Conservation (phyloP, 1,140 invertebrate genomes). For the Drosophila subpulchrella region DNA sequence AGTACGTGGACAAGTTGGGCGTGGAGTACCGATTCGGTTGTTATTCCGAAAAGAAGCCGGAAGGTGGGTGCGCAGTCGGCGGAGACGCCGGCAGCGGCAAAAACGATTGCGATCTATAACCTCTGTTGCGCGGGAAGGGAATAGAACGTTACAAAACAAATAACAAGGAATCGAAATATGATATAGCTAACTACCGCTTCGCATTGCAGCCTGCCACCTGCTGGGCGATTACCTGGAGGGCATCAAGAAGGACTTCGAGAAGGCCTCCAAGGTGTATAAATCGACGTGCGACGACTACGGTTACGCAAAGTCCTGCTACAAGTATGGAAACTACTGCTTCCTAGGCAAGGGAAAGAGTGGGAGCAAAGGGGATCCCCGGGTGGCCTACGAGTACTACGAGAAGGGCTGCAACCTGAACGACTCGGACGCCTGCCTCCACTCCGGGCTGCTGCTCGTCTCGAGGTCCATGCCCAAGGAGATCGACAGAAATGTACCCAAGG, state of each 20-base stretch:
- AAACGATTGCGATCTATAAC: constrained; percentile 49
- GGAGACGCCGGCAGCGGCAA: constrained; percentile 6
- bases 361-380: constrained; percentile 85
- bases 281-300: constrained; percentile 94
- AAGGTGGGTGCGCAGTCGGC: constrained; percentile 86
- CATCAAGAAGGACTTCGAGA: constrained; percentile 91
- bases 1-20: constrained; percentile 94
- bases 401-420: constrained; percentile 91
- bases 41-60: constrained; percentile 91
- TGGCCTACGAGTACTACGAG: constrained; percentile 90
- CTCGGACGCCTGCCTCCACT: constrained; percentile 89
- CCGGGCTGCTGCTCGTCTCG: constrained; percentile 89
- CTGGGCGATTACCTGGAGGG: constrained; percentile 94
- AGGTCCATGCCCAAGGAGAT: constrained; percentile 85
- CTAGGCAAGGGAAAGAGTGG: constrained; percentile 87
- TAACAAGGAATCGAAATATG: neutral
- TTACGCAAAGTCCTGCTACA: constrained; percentile 93
- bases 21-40: constrained; percentile 97
- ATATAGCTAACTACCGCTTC: neutral
- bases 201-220: constrained; percentile 92
- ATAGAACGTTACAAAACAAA: constrained; percentile 51
- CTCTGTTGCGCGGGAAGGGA: constrained; percentile 48
- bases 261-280: constrained; percentile 92
- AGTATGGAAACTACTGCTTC: constrained; percentile 90
- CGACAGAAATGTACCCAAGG: constrained; percentile 86